Conservation (phyloP, 2,888 invertebrate species). For the Megastigmus dorsalis region DNA sequence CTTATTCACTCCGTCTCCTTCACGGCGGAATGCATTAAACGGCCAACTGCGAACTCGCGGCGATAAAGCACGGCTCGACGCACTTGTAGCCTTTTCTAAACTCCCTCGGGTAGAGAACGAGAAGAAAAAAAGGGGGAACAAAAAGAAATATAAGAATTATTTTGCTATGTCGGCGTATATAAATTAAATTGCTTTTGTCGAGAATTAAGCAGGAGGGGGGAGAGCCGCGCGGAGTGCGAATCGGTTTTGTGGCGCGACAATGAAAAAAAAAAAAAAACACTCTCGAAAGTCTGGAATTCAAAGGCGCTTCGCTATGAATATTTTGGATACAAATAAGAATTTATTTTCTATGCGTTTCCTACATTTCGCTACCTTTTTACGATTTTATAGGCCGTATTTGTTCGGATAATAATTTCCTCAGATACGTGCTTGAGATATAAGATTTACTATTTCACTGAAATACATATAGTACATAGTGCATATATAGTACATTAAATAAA, state of each 20-base stretch:
- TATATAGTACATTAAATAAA: no score
- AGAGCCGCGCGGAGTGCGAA: no score
- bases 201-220: background rate
- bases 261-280: background rate
- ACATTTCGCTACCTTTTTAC: no score
- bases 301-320: no score
- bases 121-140: background rate
- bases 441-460: no score
- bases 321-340: no score
- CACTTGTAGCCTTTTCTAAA: conserved; percentile 20
- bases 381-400: no score
- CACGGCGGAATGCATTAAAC: conserved; percentile 19
- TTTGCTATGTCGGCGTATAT: conserved; percentile 22
- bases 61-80: conserved; percentile 41
- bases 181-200: conserved; percentile 28
- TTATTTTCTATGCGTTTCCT: no score
- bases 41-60: conserved; percentile 2
- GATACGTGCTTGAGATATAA: no score
- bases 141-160: background rate
- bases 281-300: background rate
- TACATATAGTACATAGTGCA: no score
- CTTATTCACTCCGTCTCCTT: background rate
- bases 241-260: no score
- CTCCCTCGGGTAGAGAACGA: background rate
- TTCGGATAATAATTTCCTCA: no score